Evolutionary conservation across 2,888 invertebrate genomes (phyloP), one percentile per base, ranked within the genome.

Genomic region (Amiota communis): DNA sequence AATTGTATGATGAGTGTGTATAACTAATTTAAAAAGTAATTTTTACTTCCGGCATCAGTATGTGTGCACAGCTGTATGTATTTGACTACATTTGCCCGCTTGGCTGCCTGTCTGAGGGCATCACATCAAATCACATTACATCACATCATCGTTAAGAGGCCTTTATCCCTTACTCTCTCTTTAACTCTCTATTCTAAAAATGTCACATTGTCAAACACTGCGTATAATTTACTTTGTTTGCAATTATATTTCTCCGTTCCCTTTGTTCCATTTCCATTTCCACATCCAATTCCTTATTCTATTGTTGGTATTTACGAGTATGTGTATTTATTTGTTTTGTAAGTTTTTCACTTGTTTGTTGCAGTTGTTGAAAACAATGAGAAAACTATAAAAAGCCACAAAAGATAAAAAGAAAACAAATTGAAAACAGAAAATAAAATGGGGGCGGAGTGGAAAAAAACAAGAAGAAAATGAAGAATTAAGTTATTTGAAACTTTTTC

Each of bases 21-120:
- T 74, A 80, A 84, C 84, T 83, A 84, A 83, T 84, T 83, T 84
- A 83, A 79, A 84, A 84, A 84, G 82, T 84, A 84, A 84, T 83
- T 83, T 78, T 83, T 81, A 81, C 81, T 81, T 84, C 84, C 84
- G 84, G 80, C 81, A 80, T 83, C 83, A n/a, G n/a, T n/a, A n/a
- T n/a, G n/a, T n/a, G n/a, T 81, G 78, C 77, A 82, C 84, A 83
- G 81, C 80, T 84, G 83, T 78, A 80, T n/a, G 53, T 59, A 59
- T 59, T 76, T 81, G 76, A 75, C 65, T 67, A 69, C 65, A 59
- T 64, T 36, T 48, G 70, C 20, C 36, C 9, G 53, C 53, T 15
- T 53, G 17, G 20, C 17, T 59, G 20, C 59, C 59, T 59, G 59
- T 59, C 59, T 59, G 59, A 59, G 59, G 20, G 59, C 17, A 20